Percentiles rank a stretch among this genome's conserved stretches.
Conservation (phyloP, 2,113 vertebrate genomes). For the Kryptolebias marmoratus region DNA sequence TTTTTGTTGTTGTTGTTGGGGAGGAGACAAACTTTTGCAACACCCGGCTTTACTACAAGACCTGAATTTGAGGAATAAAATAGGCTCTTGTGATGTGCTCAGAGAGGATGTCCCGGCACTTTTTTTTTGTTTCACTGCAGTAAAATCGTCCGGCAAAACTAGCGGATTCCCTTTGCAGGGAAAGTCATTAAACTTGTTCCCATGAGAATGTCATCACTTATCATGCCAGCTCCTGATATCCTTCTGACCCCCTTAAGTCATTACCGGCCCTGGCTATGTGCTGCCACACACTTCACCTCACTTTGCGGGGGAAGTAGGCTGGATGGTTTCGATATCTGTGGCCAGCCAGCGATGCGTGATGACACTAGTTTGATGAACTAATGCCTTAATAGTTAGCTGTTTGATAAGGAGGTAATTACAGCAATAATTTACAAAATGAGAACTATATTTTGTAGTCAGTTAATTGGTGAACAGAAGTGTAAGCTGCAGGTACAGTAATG, state of each 20-base stretch:
- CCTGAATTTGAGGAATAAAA: neutral
- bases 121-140: constrained; percentile 44
- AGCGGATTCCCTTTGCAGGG: constrained; percentile 40
- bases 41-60: neutral
- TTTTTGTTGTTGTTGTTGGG: no score
- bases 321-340: constrained; percentile 49
- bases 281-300: constrained; percentile 37
- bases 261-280: constrained; percentile 61
- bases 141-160: constrained; percentile 44
- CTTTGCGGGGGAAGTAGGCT: constrained; percentile 12
- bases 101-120: constrained; percentile 29
- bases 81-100: constrained; percentile 15
- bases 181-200: constrained; percentile 71
- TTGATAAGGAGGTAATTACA: constrained; percentile 51
- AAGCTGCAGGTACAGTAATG: constrained; percentile 18
- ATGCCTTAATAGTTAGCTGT: constrained; percentile 45
- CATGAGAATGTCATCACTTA: constrained; percentile 70
- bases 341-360: constrained; percentile 34
- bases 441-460: constrained; percentile 35
- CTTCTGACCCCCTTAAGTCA: constrained; percentile 72
- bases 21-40: no score
- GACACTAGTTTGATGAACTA: constrained; percentile 53
- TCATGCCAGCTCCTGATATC: constrained; percentile 68
- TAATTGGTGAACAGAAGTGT: constrained; percentile 34
- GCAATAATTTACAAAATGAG: constrained; percentile 41